Conservation (phyloP, 1,140 invertebrate genomes). For the Coenobita brevimanus region DNA sequence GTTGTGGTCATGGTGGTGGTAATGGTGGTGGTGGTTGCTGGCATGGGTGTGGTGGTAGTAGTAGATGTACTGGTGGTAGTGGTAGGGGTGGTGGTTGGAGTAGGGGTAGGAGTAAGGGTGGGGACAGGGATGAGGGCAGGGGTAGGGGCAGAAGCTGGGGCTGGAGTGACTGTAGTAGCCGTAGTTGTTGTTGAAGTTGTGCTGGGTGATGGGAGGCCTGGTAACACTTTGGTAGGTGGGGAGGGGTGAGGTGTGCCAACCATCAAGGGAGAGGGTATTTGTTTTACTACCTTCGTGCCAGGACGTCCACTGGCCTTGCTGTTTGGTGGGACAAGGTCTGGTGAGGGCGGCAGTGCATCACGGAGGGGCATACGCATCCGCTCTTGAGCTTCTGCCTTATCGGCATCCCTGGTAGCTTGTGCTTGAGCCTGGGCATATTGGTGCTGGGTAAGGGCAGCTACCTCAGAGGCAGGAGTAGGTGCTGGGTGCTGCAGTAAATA, state of each 20-base stretch:
- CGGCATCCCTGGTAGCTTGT: no score
- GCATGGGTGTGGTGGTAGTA: no score
- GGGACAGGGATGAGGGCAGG: neutral
- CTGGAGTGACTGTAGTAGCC: constrained; percentile 59
- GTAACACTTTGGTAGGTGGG: constrained; percentile 24
- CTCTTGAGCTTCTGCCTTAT: constrained; percentile 5
- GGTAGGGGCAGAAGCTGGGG: constrained; percentile 29
- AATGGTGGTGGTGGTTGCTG: no score
- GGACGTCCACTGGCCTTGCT: constrained; percentile 18
- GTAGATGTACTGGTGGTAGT: no score
- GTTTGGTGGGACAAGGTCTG: constrained; percentile 27
- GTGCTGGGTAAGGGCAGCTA: constrained; percentile 35
- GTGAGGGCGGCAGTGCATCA: constrained; percentile 28
- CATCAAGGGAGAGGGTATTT: neutral
- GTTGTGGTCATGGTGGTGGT: neutral
- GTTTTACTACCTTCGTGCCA: neutral
- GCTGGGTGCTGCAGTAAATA: constrained; percentile 30
- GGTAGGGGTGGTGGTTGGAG: no score
- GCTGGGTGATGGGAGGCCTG: constrained; percentile 27
- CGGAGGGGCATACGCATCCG: constrained; percentile 14
- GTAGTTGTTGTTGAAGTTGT: constrained; percentile 27
- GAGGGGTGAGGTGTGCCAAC: neutral
- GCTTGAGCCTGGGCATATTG: constrained; percentile 14
- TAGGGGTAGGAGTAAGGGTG: neutral
- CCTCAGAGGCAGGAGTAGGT: neutral